These are phyloP conservation scores for Sciurus niger DNA, from an alignment of 2,113 vertebrate genomes.

Conservation along the genomic window DNA sequence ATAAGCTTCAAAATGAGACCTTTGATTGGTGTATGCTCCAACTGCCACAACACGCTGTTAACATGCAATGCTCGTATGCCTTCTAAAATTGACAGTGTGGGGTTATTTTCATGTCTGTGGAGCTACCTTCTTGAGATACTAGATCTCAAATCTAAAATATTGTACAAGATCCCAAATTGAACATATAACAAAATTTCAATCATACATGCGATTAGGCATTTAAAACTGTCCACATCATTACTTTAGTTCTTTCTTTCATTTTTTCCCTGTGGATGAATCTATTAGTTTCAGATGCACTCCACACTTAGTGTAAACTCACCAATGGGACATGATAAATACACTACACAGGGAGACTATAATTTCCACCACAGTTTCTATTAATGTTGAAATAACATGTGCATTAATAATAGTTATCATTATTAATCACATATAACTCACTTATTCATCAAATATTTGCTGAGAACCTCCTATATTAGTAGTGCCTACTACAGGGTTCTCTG, in stretches of 20 bases:
- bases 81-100: not conserved
- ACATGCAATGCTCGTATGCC: not conserved
- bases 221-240: not conserved
- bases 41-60: not conserved
- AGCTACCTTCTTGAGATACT: not conserved
- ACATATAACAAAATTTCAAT: not conserved
- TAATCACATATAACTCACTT: not conserved
- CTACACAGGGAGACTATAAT: not conserved
- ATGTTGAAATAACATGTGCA: constrained; percentile 4
- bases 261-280: not conserved
- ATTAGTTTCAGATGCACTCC: constrained; percentile 1
- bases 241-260: not conserved
- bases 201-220: not conserved
- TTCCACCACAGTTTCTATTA: not conserved
- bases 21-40: not conserved
- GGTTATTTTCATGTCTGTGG: not conserved
- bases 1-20: not conserved
- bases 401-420: not conserved
- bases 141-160: not conserved
- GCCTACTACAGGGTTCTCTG: not conserved
- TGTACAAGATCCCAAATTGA: not conserved
- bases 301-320: not conserved
- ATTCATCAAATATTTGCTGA: constrained; percentile 19
- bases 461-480: not conserved
- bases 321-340: not conserved